Evolutionary conservation across 2,888 invertebrate species (phyloP).

Genomic region (Protonemura montana): DNA sequence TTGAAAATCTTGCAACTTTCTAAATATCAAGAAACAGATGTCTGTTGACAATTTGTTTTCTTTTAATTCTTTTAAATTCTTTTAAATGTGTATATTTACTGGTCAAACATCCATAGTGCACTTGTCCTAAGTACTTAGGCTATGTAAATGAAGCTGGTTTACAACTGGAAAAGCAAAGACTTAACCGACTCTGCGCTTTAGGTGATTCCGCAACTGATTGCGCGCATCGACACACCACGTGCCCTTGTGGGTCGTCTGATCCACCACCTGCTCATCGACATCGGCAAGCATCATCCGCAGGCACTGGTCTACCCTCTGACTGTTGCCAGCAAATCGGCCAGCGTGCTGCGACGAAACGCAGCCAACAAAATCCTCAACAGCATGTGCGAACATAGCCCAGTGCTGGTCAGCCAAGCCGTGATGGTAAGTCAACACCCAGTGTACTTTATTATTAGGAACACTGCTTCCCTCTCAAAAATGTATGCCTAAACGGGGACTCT

Average conservation of each 20-base stretch:
- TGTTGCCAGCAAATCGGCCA: conserved; percentile 95
- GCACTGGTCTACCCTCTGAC: conserved; percentile 97
- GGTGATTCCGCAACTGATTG: conserved; percentile 98
- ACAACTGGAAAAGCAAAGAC: too few species aligned
- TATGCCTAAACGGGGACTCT: too few species aligned
- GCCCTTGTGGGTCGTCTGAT: conserved; percentile 89
- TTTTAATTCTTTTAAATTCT: too few species aligned
- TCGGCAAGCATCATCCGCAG: conserved; percentile 97
- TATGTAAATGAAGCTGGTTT: too few species aligned
- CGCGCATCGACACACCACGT: conserved; percentile 93
- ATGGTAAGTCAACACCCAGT: conserved; percentile 87
- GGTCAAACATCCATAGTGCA: too few species aligned
- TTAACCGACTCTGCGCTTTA: conserved; percentile 50
- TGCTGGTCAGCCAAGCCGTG: conserved; percentile 92
- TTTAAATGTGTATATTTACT: too few species aligned
- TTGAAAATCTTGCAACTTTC: too few species aligned
- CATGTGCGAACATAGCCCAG: conserved; percentile 94
- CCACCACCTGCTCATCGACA: conserved; percentile 91
- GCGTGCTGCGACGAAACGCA: conserved; percentile 82
- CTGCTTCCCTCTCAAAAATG: too few species aligned
- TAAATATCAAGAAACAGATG: too few species aligned
- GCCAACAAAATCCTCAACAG: conserved; percentile 90
- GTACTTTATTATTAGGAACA: too few species aligned
- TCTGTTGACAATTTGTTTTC: too few species aligned
- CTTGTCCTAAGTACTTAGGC: too few species aligned